Evolutionary conservation across 2,797 vertebrate species (phyloP).

Genomic region (Steatocranus sp.): DNA sequence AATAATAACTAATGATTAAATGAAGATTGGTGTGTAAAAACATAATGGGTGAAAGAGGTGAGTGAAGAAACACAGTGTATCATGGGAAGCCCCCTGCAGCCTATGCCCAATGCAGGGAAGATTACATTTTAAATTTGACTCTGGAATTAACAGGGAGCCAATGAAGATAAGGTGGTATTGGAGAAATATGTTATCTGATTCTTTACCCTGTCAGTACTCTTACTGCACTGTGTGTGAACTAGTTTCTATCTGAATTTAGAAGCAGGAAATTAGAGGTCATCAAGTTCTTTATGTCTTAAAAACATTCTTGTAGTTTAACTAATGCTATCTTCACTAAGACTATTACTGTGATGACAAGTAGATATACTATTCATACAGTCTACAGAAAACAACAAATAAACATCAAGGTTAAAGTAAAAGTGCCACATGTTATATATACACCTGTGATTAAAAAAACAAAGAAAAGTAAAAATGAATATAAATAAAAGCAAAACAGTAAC

Average conservation of each 20-base stretch:
- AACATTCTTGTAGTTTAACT: not conserved
- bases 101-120: not conserved
- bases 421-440: not conserved
- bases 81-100: not conserved
- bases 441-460: not conserved
- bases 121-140: not conserved
- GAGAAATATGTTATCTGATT: not conserved
- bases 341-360: not conserved
- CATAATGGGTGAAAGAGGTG: not conserved
- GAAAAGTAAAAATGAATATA: not conserved
- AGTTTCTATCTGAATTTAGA: not conserved
- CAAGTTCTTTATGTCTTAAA: not conserved
- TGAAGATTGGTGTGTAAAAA: not conserved
- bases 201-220: not conserved
- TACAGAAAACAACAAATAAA: not conserved
- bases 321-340: not conserved
- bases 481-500: not conserved
- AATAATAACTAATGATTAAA: not conserved
- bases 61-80: not conserved
- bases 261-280: not conserved
- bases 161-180: not conserved
- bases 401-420: fast-evolving
- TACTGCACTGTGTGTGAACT: not conserved
- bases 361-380: not conserved
- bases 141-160: not conserved